A percentile compares a stretch with the other conserved stretches of the same genome.
phyloP scores from a whole-genome alignment of 2,797 vertebrate species.

The Tangara arthus region DNA sequence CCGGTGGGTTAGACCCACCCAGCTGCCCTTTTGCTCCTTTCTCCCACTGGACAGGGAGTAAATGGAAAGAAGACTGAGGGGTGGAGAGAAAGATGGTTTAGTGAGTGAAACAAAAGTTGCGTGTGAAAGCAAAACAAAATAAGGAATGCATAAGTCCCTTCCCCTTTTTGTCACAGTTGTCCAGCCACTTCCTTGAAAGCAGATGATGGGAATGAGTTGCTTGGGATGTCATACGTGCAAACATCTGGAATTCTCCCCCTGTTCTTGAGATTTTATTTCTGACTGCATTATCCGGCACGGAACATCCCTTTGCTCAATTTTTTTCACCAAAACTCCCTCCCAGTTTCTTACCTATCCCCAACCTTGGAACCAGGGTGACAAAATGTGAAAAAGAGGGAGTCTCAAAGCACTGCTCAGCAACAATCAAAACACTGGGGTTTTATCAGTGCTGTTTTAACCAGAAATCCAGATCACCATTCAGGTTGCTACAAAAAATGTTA shows the following conservation, averaged over 20 bases:
- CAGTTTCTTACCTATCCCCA: background rate
- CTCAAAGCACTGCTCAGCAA: background rate
- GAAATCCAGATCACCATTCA: background rate
- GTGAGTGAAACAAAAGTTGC: background rate
- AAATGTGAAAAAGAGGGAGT: background rate
- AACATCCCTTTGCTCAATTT: background rate
- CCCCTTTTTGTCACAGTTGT: background rate
- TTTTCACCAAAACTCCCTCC: background rate
- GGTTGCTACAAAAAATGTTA: background rate
- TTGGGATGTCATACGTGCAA: background rate
- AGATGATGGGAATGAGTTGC: background rate
- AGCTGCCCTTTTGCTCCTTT: background rate
- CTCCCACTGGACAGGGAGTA: background rate
- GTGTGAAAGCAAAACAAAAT: background rate
- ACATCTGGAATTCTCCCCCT: background rate
- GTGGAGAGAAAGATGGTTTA: background rate
- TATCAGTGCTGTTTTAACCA: background rate
- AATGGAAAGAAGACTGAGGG: background rate
- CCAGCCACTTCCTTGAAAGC: background rate
- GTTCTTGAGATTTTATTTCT: background rate
- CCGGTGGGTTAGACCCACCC: background rate
- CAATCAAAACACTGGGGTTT: background rate
- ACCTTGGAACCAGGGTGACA: background rate
- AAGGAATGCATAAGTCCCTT: background rate
- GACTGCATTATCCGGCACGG: too few relatives aligned